Percentiles rank a stretch among this genome's conserved stretches.
phyloP scores from a whole-genome alignment of 2,113 vertebrate species.

The Columbina picui region DNA sequence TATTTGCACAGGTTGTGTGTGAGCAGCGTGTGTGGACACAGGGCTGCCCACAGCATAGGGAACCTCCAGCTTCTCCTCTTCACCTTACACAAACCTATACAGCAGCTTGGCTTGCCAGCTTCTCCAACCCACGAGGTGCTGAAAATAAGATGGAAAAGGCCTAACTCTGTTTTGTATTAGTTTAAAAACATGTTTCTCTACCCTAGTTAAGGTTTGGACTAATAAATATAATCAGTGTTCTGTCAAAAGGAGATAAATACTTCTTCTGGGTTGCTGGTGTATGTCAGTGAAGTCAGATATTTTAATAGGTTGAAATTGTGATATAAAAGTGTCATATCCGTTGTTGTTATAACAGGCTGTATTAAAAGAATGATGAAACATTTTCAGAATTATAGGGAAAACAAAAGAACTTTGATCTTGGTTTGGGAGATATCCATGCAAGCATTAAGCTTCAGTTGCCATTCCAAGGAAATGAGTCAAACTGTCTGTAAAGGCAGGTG shows the following conservation, averaged over 20 bases:
- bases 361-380: neutral
- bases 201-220: neutral
- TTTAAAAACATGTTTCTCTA: neutral
- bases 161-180: neutral
- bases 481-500: neutral
- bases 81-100: neutral
- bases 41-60: neutral
- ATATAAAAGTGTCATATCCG: neutral
- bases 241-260: neutral
- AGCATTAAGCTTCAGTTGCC: neutral
- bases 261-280: neutral
- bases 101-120: neutral
- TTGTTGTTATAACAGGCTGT: neutral
- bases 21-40: neutral
- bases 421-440: neutral
- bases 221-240: neutral
- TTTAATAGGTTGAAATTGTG: neutral
- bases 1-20: conserved; percentile 37
- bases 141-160: neutral
- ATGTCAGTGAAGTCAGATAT: neutral
- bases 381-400: neutral
- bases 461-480: neutral
- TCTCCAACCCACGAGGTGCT: neutral
- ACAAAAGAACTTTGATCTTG: neutral
- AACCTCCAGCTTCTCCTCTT: neutral